Base-by-base conservation (phyloP, 2,888 invertebrate genomes). In the Amphipyra berbera region DNA sequence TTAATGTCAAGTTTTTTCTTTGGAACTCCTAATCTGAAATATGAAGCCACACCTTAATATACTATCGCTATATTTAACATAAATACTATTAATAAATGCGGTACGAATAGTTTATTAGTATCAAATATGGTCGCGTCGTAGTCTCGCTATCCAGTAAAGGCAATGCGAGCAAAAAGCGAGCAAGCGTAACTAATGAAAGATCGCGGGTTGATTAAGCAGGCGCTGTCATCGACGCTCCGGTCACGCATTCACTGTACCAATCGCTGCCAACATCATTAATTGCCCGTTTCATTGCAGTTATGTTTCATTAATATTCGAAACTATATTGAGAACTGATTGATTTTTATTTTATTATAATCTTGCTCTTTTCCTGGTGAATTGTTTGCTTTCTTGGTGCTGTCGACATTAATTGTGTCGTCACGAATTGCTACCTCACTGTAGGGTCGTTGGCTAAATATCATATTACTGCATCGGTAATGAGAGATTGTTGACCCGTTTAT, bases 161-260 rank as follows among this genome's bases (percentile, higher is more conserved):
- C 74, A 77, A 82, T 78, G 81, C 73, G 76, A 83, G 68, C 76
- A 89, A 88, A 86, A 88, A 83, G 82, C 70, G 62, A 82, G 76
- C 73, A 84, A 84, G 84, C 87, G 88, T 91, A 89, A 93, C 90
- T 91, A 92, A 93, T 92, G 90, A 90, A 91, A 90, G 87, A 86
- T 87, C 88, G 76, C 78, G 76, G 78, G 76, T 86, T 91, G 92
- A 93, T 93, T 89, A 92, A 92, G 88, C 88, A 87, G 85, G 70
- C 64, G 84, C 91, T 92, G 93, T 92, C 92, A 87, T 83, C 88
- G 83, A 70, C 63, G 83, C 84, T 81, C 82, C 80, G 84, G 78
- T 80, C 83, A 81, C 75, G 83, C 82, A 66, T 74, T 46, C 75
- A 66, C 48, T 68, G 78, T 73, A 78, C 76, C 81, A 81, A 83